phyloP scores from a whole-genome alignment of 2,888 invertebrate species.

The Trachelus tabidus region DNA sequence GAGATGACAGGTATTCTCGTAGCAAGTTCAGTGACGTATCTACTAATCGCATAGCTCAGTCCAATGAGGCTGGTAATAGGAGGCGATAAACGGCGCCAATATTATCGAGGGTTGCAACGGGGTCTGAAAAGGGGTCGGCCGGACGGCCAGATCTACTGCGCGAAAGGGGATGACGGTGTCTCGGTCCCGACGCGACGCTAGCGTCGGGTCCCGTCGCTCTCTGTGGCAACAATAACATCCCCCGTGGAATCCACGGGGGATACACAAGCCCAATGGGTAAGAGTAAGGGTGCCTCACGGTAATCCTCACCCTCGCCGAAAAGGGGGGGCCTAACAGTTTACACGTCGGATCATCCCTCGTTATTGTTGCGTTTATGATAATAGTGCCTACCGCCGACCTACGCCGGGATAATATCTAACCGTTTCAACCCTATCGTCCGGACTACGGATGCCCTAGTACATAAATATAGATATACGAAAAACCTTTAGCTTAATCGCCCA shows the following conservation, averaged over 20 bases:
- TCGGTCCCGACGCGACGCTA: slow-evolving; percentile 10
- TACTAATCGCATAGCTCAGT: slow-evolving; percentile 58
- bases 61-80: slow-evolving; percentile 61
- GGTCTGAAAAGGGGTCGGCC: too few relatives aligned
- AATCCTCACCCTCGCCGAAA: slow-evolving; percentile 57
- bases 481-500: too few relatives aligned
- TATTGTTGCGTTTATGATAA: slow-evolving; percentile 66
- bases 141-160: too few relatives aligned
- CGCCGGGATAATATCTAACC: slow-evolving; percentile 9
- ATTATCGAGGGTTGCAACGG: slow-evolving; percentile 49
- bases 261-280: slow-evolving; percentile 37
- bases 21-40: slow-evolving; percentile 51
- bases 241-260: slow-evolving; percentile 48
- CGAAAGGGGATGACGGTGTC: slow-evolving; percentile 27
- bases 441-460: too few relatives aligned
- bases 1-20: too few relatives aligned
- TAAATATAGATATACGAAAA: too few relatives aligned
- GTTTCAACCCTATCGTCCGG: slow-evolving; percentile 1
- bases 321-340: slow-evolving; percentile 57
- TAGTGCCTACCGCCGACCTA: slow-evolving; percentile 37
- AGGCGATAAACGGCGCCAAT: slow-evolving; percentile 61
- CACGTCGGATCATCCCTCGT: slow-evolving; percentile 66
- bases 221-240: slow-evolving; percentile 62
- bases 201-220: slow-evolving; percentile 22
- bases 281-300: slow-evolving; percentile 34